Conservation (phyloP, 2,113 vertebrate genomes). For the Chloebia gouldiae region DNA sequence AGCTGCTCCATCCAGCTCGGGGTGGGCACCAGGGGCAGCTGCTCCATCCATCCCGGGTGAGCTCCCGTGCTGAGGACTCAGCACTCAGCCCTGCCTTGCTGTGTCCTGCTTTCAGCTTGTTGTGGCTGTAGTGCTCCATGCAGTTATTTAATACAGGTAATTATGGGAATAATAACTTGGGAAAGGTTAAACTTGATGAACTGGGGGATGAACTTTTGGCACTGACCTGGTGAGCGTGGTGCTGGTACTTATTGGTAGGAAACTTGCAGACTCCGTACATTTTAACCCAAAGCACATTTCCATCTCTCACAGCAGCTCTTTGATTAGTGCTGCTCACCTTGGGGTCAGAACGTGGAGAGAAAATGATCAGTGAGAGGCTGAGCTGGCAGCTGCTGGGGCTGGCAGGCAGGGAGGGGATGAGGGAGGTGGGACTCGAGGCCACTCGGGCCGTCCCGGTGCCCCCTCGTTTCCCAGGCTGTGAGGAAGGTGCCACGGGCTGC, state of each 20-base stretch:
- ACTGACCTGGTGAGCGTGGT: not conserved
- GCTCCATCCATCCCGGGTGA: not conserved
- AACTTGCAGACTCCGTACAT: not conserved
- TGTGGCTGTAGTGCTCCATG: not conserved
- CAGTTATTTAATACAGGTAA: constrained; percentile 35
- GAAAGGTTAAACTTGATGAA: not conserved
- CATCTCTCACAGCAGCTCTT: constrained; percentile 11
- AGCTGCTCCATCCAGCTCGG: no score
- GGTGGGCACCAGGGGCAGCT: not conserved
- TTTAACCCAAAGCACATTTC: constrained; percentile 39
- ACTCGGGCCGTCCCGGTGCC: not conserved
- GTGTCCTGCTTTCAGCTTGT: not conserved
- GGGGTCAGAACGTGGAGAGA: constrained; percentile 1
- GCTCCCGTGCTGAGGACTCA: not conserved
- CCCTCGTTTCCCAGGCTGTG: not conserved
- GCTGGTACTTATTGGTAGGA: not conserved
- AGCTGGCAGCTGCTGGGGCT: no score
- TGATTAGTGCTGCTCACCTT: constrained; percentile 38
- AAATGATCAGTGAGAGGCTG: not conserved
- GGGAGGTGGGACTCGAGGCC: not conserved
- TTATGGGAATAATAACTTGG: constrained; percentile 11
- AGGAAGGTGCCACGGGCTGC: not conserved
- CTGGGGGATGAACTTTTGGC: not conserved
- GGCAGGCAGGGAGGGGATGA: not conserved
- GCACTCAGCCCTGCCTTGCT: not conserved